phyloP scores from a whole-genome alignment of 2,888 invertebrate genomes.

The Teleogryllus oceanicus region DNA sequence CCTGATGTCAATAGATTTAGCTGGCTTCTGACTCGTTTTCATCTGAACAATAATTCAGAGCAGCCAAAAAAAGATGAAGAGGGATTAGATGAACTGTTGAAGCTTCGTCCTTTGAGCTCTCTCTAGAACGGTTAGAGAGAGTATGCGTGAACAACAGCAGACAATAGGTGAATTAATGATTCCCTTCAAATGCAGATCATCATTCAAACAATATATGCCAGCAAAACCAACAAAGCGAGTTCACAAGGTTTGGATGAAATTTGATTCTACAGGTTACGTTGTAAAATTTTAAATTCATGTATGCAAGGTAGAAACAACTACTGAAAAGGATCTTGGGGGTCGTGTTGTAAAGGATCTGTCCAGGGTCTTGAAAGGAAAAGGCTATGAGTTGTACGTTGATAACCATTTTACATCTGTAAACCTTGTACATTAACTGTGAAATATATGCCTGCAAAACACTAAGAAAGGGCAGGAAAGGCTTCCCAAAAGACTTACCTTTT shows the following conservation, averaged over 20 bases:
- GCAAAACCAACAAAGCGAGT: conserved; percentile 41
- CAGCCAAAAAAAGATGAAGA: conserved; percentile 2
- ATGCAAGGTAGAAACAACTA: conserved; percentile 38
- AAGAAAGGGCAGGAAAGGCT: background rate
- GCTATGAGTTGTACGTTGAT: conserved; percentile 41
- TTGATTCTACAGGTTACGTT: conserved; percentile 38
- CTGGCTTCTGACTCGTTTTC: conserved; percentile 30
- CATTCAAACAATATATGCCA: conserved; percentile 40
- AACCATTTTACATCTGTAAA: conserved; percentile 41
- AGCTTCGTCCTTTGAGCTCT: conserved; percentile 22
- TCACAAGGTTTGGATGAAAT: conserved; percentile 40
- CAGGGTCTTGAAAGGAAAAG: conserved; percentile 35
- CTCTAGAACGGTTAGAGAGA: background rate
- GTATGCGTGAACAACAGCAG: conserved; percentile 12
- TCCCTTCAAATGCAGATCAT: conserved; percentile 40
- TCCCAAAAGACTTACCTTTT: background rate
- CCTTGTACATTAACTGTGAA: conserved; percentile 36
- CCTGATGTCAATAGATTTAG: too few relatives aligned
- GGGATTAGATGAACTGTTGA: conserved; percentile 32
- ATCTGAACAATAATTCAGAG: conserved; percentile 25
- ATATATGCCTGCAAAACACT: conserved; percentile 38
- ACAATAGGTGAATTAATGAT: conserved; percentile 40
- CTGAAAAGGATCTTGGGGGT: conserved; percentile 39
- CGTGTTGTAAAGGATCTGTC: conserved; percentile 40
- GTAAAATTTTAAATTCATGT: conserved; percentile 42